Percentiles rank a stretch among this genome's conserved stretches.
These are phyloP conservation scores for Nomada fucata DNA, from an alignment of 2,888 invertebrate genomes.

Conservation along the genomic window DNA sequence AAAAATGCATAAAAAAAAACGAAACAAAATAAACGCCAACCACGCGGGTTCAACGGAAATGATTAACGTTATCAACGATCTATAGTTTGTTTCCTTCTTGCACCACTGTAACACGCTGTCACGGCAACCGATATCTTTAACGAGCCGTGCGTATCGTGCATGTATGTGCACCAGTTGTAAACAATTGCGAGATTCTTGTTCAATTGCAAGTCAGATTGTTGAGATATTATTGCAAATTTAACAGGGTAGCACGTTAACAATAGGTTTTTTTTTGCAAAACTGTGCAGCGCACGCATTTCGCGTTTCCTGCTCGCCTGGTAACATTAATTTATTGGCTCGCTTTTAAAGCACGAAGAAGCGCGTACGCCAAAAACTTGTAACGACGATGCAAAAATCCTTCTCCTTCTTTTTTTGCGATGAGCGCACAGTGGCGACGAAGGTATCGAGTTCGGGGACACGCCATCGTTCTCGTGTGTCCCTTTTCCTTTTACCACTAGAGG, in stretches of 20 bases:
- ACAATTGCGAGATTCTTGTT: constrained; percentile 51
- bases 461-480: neutral
- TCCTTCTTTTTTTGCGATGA: constrained; percentile 37
- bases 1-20: too few relatives aligned
- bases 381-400: constrained; percentile 37
- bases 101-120: neutral
- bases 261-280: constrained; percentile 71
- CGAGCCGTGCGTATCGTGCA: neutral
- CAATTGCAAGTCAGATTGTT: constrained; percentile 55
- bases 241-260: constrained; percentile 65
- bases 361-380: constrained; percentile 9
- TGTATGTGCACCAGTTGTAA: too few relatives aligned
- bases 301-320: constrained; percentile 64
- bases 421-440: constrained; percentile 58
- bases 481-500: constrained; percentile 11
- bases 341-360: constrained; percentile 55
- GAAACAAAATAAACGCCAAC: too few relatives aligned
- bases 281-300: constrained; percentile 15
- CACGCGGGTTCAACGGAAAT: neutral
- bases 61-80: neutral
- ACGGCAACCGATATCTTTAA: neutral
- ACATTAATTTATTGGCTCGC: constrained; percentile 67
- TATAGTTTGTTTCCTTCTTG: neutral
- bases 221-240: constrained; percentile 65
- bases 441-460: constrained; percentile 64